A percentile compares a stretch with the other conserved stretches of the same genome.
These are phyloP conservation scores for Amblyjoppa fuscipennis DNA, from an alignment of 2,888 invertebrate species.

Conservation along the genomic window DNA sequence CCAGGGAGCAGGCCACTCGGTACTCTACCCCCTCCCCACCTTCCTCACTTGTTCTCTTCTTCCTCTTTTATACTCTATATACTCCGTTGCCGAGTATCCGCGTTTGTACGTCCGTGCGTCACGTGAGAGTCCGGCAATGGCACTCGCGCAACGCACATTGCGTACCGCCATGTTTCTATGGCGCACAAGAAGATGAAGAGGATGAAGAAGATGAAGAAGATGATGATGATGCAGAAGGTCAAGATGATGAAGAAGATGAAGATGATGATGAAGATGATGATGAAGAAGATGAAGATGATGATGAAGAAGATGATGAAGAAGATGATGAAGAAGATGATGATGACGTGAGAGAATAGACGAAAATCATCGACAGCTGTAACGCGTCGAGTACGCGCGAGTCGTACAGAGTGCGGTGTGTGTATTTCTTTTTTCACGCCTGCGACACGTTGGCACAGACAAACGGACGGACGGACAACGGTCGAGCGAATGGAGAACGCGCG, in stretches of 20 bases:
- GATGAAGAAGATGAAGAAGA: not conserved
- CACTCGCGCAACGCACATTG: constrained; percentile 37
- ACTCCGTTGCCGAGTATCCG: constrained; percentile 48
- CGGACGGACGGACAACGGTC: not conserved
- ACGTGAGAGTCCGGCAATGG: constrained; percentile 56
- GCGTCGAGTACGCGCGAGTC: not conserved
- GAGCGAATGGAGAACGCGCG: constrained; percentile 61
- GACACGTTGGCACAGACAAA: not conserved
- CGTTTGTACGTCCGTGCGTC: constrained; percentile 56
- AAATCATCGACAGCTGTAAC: not conserved
- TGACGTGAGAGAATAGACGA: not conserved
- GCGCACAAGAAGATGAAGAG: not conserved
- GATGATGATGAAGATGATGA: not conserved
- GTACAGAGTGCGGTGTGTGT: not conserved
- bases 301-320: not conserved
- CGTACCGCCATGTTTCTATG: not conserved
- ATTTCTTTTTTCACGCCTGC: not conserved
- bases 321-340: not conserved
- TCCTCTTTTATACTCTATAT: constrained; percentile 13
- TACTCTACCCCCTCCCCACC: constrained; percentile 32
- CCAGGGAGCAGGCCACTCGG: constrained; percentile 65
- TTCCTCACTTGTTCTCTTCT: constrained; percentile 33
- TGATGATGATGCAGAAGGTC: not conserved
- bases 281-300: not conserved
- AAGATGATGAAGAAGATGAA: not conserved